phyloP scores from a whole-genome alignment of 92 coral and sea anemone genomes.

The Heliopora coerulea region DNA sequence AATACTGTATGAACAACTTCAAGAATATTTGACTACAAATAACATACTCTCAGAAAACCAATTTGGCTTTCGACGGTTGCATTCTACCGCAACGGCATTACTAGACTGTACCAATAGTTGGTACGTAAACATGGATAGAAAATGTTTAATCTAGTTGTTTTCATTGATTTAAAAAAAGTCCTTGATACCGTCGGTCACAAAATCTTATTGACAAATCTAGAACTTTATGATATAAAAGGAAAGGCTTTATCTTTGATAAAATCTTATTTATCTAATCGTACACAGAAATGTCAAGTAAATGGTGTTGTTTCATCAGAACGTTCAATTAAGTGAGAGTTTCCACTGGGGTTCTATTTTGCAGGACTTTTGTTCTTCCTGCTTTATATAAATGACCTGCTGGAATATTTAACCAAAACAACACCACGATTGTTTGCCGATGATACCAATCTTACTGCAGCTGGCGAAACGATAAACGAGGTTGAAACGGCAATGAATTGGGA shows the following conservation, averaged over 20 bases:
- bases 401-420: neutral
- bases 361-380: slow-evolving; percentile 41
- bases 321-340: slow-evolving; percentile 15
- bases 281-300: slow-evolving; percentile 54
- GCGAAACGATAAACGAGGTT: slow-evolving; percentile 35
- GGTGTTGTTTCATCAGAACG: slow-evolving; percentile 43
- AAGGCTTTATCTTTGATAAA: slow-evolving; percentile 41
- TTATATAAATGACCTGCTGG: slow-evolving; percentile 15
- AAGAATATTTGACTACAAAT: slow-evolving; percentile 18
- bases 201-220: slow-evolving; percentile 15
- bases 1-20: slow-evolving; percentile 40
- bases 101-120: slow-evolving; percentile 48
- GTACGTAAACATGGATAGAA: slow-evolving; percentile 53
- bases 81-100: too few relatives aligned
- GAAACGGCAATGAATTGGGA: slow-evolving; percentile 31
- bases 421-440: slow-evolving; percentile 49
- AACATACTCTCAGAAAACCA: slow-evolving; percentile 9
- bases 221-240: slow-evolving; percentile 42
- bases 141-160: slow-evolving; percentile 49
- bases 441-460: slow-evolving; percentile 44
- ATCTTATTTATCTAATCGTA: slow-evolving; percentile 49
- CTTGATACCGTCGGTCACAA: slow-evolving; percentile 43
- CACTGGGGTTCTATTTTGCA: slow-evolving; percentile 47
- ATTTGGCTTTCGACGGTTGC: slow-evolving; percentile 47
- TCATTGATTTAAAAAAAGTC: slow-evolving; percentile 54